Evolutionary conservation across 2,113 vertebrate genomes (phyloP), one percentile per base, ranked within the genome.

Genomic region (Spea bombifrons): DNA sequence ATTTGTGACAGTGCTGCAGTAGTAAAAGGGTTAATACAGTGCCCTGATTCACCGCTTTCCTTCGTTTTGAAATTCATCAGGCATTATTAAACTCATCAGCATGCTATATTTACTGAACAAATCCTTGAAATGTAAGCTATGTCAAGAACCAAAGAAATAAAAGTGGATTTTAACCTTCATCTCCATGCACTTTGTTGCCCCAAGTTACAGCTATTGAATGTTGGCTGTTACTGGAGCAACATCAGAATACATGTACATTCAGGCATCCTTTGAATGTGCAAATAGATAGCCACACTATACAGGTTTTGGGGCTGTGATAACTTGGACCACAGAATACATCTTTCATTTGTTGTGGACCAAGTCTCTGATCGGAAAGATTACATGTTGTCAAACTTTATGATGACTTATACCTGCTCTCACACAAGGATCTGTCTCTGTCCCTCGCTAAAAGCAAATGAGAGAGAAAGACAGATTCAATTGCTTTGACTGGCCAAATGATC

Each of bases 1-100:
- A 67, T 73, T 73, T 30, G 45, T 67, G 71, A 50, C 77, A 80
- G 70, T 44, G 30, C n/a, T 49, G 71, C 44, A 67, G 64, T 71
- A 80, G 49, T 80, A 73, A 73, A 63, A 17, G 15, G 67, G 50
- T 57, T 46, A 59, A 76, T 49, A 66, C 5, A 53, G 44, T 66
- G 44, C 72, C 70, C 61, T 67, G 50, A 9, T 72, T 79, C 12
- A 52, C 47, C 48, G 8, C 17, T 16, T 57, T 71, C 46, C 44
- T 53, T 72, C 50, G 53, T 66, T 43, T 57, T 55, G 6, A 53
- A 17, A 73, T 71, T 10, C 16, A 73, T 59, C 64, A 59, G 45
- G 13, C 5, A 13, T 50, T 49, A 8, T 70, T 3, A 70, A 7
- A 47, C 67, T 16, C 47, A 49, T 4, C 55, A 4, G 15, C 55